Evolutionary conservation across 2,113 vertebrate species (phyloP).

Genomic region (Stictonetta naevosa): DNA sequence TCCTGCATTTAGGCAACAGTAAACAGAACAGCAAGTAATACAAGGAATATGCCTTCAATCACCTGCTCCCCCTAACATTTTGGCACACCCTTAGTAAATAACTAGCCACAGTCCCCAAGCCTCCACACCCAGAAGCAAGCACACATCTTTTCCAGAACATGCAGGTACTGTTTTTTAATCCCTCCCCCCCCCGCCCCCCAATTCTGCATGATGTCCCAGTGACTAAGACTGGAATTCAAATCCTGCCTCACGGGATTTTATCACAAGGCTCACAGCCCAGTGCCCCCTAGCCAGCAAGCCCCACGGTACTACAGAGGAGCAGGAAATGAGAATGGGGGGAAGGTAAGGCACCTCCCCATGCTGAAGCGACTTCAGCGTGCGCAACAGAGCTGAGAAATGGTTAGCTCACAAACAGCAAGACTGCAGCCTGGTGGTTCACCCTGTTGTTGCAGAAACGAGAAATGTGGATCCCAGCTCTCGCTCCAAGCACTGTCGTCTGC

Average conservation of each 20-base stretch:
- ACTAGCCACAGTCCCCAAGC: not conserved
- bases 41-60: not conserved
- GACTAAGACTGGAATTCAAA: not conserved
- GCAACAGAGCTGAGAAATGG: not conserved
- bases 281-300: not conserved
- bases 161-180: not conserved
- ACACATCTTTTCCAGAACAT: not conserved
- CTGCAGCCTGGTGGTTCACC: not conserved
- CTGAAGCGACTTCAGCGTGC: not conserved
- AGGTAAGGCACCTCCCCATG: not conserved
- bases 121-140: not conserved
- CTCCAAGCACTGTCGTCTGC: not conserved
- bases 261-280: not conserved
- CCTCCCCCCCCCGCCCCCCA: not conserved
- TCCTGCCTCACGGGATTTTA: not conserved
- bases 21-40: not conserved
- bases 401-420: not conserved
- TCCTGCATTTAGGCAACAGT: not conserved
- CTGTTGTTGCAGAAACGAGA: not conserved
- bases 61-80: not conserved
- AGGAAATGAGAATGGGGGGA: not conserved
- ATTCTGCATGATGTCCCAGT: not conserved
- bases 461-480: not conserved
- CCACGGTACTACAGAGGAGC: not conserved
- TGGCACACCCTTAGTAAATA: not conserved